Percentiles rank a stretch among this genome's conserved stretches.
Conservation (phyloP, 2,888 invertebrate genomes). For the Melitaea athalia region DNA sequence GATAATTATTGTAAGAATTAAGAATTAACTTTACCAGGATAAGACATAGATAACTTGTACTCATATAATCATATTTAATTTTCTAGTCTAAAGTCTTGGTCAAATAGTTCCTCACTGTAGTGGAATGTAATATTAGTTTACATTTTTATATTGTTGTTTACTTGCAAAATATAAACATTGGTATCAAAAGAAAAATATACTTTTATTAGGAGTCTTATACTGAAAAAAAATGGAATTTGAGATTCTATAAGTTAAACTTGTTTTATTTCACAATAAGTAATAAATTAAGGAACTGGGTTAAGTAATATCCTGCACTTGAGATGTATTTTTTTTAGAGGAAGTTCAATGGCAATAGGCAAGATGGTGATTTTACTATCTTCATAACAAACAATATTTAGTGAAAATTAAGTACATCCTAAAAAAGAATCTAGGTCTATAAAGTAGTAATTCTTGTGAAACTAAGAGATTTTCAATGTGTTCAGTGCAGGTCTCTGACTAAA, state of each 20-base stretch:
- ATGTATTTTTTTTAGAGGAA: background rate
- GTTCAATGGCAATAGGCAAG: background rate
- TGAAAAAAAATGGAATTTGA: conserved; percentile 4
- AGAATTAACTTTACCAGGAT: conserved; percentile 7
- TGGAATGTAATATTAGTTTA: conserved; percentile 6
- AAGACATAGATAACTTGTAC: conserved; percentile 1
- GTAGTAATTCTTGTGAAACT: background rate
- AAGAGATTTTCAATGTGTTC: background rate
- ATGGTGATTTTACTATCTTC: background rate
- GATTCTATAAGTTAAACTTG: conserved; percentile 2
- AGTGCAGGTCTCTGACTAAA: conserved; percentile 15
- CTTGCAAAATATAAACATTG: conserved; percentile 1
- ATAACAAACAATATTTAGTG: conserved; percentile 6
- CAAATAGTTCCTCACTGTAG: conserved; percentile 3
- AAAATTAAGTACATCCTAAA: conserved; percentile 36
- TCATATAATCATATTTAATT: background rate
- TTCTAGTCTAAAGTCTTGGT: conserved; percentile 3
- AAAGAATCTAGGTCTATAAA: conserved; percentile 2
- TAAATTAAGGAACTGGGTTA: background rate
- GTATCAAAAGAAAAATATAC: background rate
- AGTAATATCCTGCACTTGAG: conserved; percentile 11
- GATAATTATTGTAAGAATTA: background rate
- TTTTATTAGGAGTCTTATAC: background rate
- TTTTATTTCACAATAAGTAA: background rate
- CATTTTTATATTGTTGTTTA: background rate